Evolutionary conservation across 1,140 invertebrate genomes (phyloP).

Genomic region (Euglossa dilemma): DNA sequence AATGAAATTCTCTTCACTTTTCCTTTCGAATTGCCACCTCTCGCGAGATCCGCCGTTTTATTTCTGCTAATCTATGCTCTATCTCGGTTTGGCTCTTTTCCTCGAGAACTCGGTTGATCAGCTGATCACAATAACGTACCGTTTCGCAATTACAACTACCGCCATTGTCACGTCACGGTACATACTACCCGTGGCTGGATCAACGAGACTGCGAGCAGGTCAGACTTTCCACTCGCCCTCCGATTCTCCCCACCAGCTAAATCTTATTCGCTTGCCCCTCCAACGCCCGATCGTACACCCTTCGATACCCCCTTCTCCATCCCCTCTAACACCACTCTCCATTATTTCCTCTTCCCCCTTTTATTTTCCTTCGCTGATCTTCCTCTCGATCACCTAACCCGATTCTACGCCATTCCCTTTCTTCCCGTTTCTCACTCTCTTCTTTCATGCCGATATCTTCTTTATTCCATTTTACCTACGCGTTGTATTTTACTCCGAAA

Average conservation of each 20-base stretch:
- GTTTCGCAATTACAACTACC: constrained; percentile 67
- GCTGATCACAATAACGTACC: constrained; percentile 71
- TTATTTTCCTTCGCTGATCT: background rate
- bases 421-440: background rate
- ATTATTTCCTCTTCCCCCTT: background rate
- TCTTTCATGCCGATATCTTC: too few relatives aligned
- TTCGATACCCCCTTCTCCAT: background rate
- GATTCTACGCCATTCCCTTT: background rate
- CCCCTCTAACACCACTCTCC: background rate
- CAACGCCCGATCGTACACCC: constrained; percentile 48
- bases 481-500: too few relatives aligned
- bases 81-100: background rate
- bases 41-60: too few relatives aligned
- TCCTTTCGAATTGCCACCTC: too few relatives aligned
- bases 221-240: constrained; percentile 50
- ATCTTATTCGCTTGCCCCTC: constrained; percentile 42
- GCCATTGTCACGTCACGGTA: constrained; percentile 74
- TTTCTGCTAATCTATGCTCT: too few relatives aligned
- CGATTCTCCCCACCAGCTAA: constrained; percentile 38
- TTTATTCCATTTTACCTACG: too few relatives aligned
- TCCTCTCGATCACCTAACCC: background rate
- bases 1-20: background rate
- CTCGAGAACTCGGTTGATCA: constrained; percentile 62
- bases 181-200: constrained; percentile 66
- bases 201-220: constrained; percentile 68